Percentiles rank a stretch among this genome's conserved stretches.
Evolutionary conservation across 2,888 invertebrate genomes (phyloP).

Genomic region (Thalpophila matura): DNA sequence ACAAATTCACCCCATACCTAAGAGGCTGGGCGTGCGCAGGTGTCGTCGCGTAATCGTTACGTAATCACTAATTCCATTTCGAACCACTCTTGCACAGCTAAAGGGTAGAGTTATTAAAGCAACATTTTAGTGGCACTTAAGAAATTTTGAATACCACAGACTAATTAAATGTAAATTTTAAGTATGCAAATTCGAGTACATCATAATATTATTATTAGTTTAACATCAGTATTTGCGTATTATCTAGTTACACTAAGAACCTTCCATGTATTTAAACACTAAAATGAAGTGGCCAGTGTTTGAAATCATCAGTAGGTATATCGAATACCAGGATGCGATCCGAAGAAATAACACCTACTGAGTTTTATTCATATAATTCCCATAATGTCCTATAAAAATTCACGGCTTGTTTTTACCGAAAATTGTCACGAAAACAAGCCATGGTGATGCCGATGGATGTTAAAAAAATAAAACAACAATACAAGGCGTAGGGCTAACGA

Average conservation of each 20-base stretch:
- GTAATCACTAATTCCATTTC: conserved; percentile 64
- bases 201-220: too few relatives aligned
- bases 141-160: conserved; percentile 10
- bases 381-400: conserved; percentile 9
- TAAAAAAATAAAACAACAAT: conserved; percentile 72
- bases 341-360: neutral
- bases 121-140: conserved; percentile 32
- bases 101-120: conserved; percentile 48
- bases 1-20: conserved; percentile 54
- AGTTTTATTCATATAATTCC: too few relatives aligned
- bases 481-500: conserved; percentile 74
- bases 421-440: conserved; percentile 18
- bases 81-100: conserved; percentile 54
- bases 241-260: neutral
- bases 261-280: neutral
- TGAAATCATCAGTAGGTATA: neutral
- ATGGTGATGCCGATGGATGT: conserved; percentile 66
- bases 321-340: neutral
- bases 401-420: conserved; percentile 8
- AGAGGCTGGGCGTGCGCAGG: conserved; percentile 54
- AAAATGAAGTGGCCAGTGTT: neutral
- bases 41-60: conserved; percentile 65
- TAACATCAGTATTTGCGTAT: too few relatives aligned
- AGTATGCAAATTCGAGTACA: neutral
- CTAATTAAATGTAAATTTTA: neutral